Evolutionary conservation across 2,797 vertebrate genomes (phyloP).

Genomic region (Catharus ustulatus): DNA sequence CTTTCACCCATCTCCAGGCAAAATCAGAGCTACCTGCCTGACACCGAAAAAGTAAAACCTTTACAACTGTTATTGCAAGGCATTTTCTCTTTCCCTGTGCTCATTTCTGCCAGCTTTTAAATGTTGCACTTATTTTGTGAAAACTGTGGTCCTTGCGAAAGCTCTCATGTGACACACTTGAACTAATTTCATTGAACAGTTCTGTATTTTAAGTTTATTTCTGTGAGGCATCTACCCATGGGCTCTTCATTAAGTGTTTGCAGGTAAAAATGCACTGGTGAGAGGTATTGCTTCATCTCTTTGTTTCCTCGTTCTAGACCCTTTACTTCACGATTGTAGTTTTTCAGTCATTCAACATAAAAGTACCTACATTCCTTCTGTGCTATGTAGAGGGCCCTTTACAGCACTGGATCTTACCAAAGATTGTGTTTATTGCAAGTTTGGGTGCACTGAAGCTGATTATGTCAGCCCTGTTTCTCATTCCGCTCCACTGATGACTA

Average conservation of each 20-base stretch:
- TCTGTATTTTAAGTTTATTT: neutral
- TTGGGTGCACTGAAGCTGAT: neutral
- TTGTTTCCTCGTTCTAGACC: neutral
- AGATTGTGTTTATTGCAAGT: neutral
- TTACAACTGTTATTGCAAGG: neutral
- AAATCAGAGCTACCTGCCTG: neutral
- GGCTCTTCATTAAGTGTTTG: neutral
- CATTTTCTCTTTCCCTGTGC: neutral
- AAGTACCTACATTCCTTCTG: neutral
- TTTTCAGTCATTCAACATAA: neutral
- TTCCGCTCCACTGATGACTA: neutral
- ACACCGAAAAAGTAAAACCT: neutral
- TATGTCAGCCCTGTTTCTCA: neutral
- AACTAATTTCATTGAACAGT: neutral
- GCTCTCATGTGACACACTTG: neutral
- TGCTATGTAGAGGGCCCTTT: neutral
- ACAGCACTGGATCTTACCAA: neutral
- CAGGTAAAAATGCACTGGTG: neutral
- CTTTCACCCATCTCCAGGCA: neutral
- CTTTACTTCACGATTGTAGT: neutral
- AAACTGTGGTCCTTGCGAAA: neutral
- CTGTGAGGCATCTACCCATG: neutral
- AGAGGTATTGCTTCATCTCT: neutral
- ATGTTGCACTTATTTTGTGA: neutral
- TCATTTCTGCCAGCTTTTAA: neutral